These are phyloP conservation scores for Tetheella fluctuosa DNA, from an alignment of 2,888 invertebrate species.

Conservation along the genomic window DNA sequence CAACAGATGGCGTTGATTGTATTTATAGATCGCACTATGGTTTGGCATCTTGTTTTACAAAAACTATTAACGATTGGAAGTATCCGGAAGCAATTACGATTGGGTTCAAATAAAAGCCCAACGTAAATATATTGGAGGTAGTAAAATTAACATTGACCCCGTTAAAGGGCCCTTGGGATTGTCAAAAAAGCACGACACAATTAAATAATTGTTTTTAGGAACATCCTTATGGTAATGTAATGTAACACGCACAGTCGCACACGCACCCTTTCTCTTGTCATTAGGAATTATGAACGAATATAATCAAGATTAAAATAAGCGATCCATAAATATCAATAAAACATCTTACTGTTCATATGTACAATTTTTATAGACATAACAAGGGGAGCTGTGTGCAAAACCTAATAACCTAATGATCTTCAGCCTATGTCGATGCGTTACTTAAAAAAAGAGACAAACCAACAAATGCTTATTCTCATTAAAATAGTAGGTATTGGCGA, in stretches of 20 bases:
- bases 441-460: no score
- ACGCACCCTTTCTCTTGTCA: not conserved
- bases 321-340: not conserved
- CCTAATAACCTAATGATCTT: no score
- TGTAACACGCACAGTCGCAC: not conserved
- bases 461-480: no score
- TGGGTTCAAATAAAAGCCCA: no score
- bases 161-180: not conserved
- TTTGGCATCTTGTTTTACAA: not conserved
- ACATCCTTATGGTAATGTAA: not conserved
- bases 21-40: not conserved
- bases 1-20: not conserved
- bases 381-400: no score
- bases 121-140: not conserved
- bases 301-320: not conserved
- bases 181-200: slow-evolving; percentile 5
- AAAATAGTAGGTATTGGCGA: no score
- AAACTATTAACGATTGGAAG: not conserved
- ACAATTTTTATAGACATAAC: not conserved
- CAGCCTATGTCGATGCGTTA: no score
- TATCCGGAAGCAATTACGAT: not conserved
- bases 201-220: not conserved
- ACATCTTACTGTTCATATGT: not conserved
- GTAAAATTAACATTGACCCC: not conserved
- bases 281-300: not conserved